Evolutionary conservation across 1,140 invertebrate genomes (phyloP).

Genomic region (Schlechtendalia chinensis): DNA sequence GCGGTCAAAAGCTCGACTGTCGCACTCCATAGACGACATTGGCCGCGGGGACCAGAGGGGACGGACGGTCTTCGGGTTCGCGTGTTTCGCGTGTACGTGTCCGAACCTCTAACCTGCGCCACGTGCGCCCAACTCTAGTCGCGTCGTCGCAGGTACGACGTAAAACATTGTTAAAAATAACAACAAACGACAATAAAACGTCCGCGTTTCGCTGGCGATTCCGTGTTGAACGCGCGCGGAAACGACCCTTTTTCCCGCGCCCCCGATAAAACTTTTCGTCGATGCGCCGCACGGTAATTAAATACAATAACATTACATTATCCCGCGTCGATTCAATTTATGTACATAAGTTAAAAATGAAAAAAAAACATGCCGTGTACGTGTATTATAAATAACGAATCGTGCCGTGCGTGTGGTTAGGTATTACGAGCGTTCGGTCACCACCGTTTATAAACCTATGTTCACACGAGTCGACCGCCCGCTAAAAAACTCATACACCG

Average conservation of each 20-base stretch:
- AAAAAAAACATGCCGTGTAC: neutral
- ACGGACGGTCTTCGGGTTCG: too few relatives aligned
- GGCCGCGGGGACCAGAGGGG: too few relatives aligned
- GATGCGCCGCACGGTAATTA: neutral
- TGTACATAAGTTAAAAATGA: neutral
- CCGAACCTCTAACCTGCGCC: neutral
- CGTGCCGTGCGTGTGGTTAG: too few relatives aligned
- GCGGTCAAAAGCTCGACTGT: too few relatives aligned
- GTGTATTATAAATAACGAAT: too few relatives aligned
- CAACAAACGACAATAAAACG: constrained; percentile 5
- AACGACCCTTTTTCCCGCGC: neutral
- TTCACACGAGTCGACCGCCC: too few relatives aligned
- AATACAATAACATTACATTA: constrained; percentile 9
- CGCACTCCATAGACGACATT: too few relatives aligned
- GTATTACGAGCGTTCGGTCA: neutral
- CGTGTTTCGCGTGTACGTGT: neutral
- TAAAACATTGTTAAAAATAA: constrained; percentile 10
- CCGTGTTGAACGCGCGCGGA: constrained; percentile 10
- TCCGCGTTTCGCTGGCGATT: neutral
- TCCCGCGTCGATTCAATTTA: neutral
- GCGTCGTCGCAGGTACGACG: too few relatives aligned
- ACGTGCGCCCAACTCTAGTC: neutral
- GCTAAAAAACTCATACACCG: too few relatives aligned
- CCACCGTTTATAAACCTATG: too few relatives aligned
- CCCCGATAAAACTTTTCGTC: neutral